Evolutionary conservation across 2,888 invertebrate genomes (phyloP), one percentile per base, ranked within the genome.

Genomic region (Nineta flava): DNA sequence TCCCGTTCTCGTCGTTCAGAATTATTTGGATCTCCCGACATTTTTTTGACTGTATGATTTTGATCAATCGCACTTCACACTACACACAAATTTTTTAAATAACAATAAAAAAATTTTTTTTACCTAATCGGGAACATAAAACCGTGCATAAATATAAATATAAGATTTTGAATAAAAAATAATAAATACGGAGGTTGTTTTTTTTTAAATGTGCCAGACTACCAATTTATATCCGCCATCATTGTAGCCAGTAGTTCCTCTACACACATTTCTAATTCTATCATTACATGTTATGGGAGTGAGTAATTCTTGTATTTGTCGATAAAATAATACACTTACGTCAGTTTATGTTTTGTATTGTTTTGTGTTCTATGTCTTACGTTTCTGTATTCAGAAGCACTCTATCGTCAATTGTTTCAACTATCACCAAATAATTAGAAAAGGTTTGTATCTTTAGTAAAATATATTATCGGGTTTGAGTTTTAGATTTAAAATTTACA

Each of bases 1-100:
- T 90, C 88, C 57, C 88, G 83, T 77, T 88, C 88, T 61, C 79
- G 26, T 61, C 79, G 26, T 15, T 13, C n/a, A 19, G 34, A 34
- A n/a, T n/a, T 38, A 21, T 16, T 83, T 69, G 81, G 65, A 55
- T 52, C 53, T 13, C 47, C 49, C 46, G 53, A 50, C 52, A 54
- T 52, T 49, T 52, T 54, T 38, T 26, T n/a, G n/a, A 38, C 6
- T 38, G n/a, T 38, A 38, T 38, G n/a, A 13, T 38, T 38, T 38
- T 38, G 38, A 13, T 38, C 7, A 13, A 12, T 38, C 15, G n/a
- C 38, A 38, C 38, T 38, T 38, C 38, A 38, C 38, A n/a, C n/a
- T n/a, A n/a, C 12, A 38, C 38, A 38, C 38, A 38, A 38, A n/a
- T n/a, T 13, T 38, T 16, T 41, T 41, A 41, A 21, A 21, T 44